Base-by-base conservation (phyloP, 2,888 invertebrate genomes). In the Drosophila multiciliata region DNA sequence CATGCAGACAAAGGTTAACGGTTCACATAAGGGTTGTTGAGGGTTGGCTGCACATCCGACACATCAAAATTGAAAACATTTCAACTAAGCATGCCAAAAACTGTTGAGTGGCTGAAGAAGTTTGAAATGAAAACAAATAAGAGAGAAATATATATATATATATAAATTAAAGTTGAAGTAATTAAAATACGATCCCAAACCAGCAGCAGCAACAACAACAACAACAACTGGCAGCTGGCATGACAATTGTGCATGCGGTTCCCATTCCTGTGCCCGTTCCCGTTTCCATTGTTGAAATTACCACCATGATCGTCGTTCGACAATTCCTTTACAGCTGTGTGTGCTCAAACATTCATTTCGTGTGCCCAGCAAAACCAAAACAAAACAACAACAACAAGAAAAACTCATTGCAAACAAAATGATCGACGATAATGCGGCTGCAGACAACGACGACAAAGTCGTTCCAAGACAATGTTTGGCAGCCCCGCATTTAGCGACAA, bases 401-500 rank as follows among this genome's bases (percentile, higher is more conserved):
- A 82, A 88, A 86, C 89, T 82, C 89, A 86, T 88, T 72, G 78
- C 80, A 72, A 78, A 76, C 84, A 84, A 79, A 87, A 87, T 80
- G 87, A 87, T 87, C 87, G 65, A 89, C 85, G 87, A 87, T 87
- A 87, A 90, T 87, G 88, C 75, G 64, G 59, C 20, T 15, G 7
- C 29, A 59, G 76, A 66, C 59, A 55, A 68, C 23, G 52, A 63
- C 73, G 40, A 59, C 68, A 54, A 33, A 61, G 61, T 71, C 64
- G 70, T 60, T 62, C 49, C 59, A 66, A 82, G 48, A 76, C 83
- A 81, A 77, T 73, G 83, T 69, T 74, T 49, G 81, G 60, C 71
- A 61, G 84, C 82, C 89, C 90, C 91, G 91, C 87, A 91, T 89
- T 88, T 85, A 82, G 80, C 80, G 80, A 75, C 90, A 91, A 91